Evolutionary conservation across 2,797 vertebrate genomes (phyloP).

Genomic region (Peromyscus attwateri): DNA sequence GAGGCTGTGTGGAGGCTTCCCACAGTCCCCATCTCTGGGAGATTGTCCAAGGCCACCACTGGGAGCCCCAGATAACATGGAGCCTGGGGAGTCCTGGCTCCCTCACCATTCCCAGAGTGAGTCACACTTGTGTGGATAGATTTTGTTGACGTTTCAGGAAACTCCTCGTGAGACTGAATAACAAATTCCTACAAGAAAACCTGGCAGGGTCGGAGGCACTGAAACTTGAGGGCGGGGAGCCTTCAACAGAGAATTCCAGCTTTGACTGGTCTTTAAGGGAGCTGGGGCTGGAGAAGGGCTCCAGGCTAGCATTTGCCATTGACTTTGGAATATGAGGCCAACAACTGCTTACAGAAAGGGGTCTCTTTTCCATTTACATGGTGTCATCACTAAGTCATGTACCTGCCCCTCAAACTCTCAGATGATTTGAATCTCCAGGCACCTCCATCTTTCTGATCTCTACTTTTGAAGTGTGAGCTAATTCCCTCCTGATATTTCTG

Average conservation of each 20-base stretch:
- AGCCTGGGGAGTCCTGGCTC: slow-evolving; percentile 51
- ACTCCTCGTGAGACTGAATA: slow-evolving; percentile 60
- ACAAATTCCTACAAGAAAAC: slow-evolving; percentile 57
- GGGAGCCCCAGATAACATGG: slow-evolving; percentile 51
- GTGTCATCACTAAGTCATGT: not conserved
- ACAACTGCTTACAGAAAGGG: not conserved
- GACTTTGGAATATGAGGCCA: not conserved
- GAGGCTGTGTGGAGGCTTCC: not conserved
- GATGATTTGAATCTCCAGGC: not conserved
- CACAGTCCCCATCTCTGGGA: slow-evolving; percentile 9
- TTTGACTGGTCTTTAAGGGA: not conserved
- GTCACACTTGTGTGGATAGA: slow-evolving; percentile 52
- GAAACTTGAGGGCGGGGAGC: slow-evolving; percentile 27
- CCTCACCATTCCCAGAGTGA: slow-evolving; percentile 48
- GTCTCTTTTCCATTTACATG: not conserved
- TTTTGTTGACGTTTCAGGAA: slow-evolving; percentile 73
- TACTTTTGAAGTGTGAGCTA: slow-evolving; percentile 65
- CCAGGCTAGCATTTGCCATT: not conserved
- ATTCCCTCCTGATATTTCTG: slow-evolving; percentile 57
- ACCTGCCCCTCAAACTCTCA: too few species aligned
- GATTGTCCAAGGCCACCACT: slow-evolving; percentile 60
- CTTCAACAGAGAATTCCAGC: not conserved
- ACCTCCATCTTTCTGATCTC: not conserved
- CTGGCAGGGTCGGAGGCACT: slow-evolving; percentile 5
- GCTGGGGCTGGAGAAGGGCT: not conserved